These are phyloP conservation scores for Tiphia femorata DNA, from an alignment of 2,888 invertebrate species.

Conservation along the genomic window DNA sequence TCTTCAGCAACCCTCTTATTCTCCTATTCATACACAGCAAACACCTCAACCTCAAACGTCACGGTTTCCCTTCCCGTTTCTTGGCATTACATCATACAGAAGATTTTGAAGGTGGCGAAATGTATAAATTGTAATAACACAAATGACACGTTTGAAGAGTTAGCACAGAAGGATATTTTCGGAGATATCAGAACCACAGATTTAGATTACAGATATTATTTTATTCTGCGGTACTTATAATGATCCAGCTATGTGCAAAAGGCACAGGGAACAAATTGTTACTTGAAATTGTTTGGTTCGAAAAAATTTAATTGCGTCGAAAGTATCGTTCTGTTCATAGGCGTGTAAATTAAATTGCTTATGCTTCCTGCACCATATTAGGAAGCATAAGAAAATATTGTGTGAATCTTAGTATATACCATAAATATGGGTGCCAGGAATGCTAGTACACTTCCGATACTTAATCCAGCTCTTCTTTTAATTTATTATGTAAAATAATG, in stretches of 20 bases:
- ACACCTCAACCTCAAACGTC: conserved; percentile 51
- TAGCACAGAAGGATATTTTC: conserved; percentile 32
- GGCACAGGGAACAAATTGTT: background rate
- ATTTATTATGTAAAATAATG: conserved; percentile 22
- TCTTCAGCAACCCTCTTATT: conserved; percentile 48
- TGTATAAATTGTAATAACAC: too few relatives aligned
- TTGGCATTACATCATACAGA: conserved; percentile 62
- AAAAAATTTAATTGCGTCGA: conserved; percentile 14
- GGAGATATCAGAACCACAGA: conserved; percentile 8
- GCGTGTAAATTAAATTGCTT: conserved; percentile 25
- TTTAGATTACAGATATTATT: too few relatives aligned
- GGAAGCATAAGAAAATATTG: conserved; percentile 21
- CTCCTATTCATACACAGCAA: conserved; percentile 43
- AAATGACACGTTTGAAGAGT: too few relatives aligned
- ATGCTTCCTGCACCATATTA: conserved; percentile 16
- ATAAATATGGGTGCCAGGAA: conserved; percentile 30
- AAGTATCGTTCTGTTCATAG: conserved; percentile 30
- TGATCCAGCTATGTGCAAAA: too few relatives aligned
- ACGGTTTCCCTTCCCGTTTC: conserved; percentile 62
- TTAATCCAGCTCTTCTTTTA: conserved; percentile 35
- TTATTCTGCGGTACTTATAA: too few relatives aligned
- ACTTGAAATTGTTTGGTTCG: background rate
- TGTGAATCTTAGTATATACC: conserved; percentile 25
- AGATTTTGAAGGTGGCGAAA: conserved; percentile 53
- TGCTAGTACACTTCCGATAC: conserved; percentile 40